phyloP scores from a whole-genome alignment of 2,888 invertebrate genomes.

The Rhaphigaster nebulosa region DNA sequence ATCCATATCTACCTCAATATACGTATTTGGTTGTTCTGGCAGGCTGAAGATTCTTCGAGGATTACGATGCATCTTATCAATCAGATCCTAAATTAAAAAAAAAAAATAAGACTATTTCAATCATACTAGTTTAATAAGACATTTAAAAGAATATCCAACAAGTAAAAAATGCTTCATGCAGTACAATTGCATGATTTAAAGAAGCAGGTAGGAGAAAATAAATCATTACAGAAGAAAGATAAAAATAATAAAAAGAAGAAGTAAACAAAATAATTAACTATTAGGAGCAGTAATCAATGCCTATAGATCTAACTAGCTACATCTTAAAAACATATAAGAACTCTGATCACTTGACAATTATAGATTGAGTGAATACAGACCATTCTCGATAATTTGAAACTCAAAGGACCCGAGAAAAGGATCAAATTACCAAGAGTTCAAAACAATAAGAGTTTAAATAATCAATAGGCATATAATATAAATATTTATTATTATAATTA shows the following conservation, averaged over 20 bases:
- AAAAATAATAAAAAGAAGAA: background rate
- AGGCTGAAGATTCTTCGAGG: constrained; percentile 95
- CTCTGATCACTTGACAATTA: too few species aligned
- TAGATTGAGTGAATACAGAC: too few species aligned
- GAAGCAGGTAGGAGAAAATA: background rate
- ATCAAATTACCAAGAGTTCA: too few species aligned
- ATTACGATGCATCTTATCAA: constrained; percentile 92
- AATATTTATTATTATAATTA: too few species aligned
- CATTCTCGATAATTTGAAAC: too few species aligned
- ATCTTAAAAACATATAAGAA: too few species aligned
- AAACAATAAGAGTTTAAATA: too few species aligned
- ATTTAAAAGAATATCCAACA: background rate
- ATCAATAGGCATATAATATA: too few species aligned
- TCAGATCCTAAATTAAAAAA: constrained; percentile 76
- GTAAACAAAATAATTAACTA: background rate
- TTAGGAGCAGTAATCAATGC: background rate
- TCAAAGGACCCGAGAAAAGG: too few species aligned
- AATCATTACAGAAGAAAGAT: background rate
- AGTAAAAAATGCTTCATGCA: background rate
- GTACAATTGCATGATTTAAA: background rate
- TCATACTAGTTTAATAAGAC: background rate
- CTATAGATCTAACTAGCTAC: background rate
- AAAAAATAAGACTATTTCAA: background rate
- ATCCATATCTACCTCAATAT: constrained; percentile 95
- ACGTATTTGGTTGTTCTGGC: constrained; percentile 96